Evolutionary conservation across 2,888 invertebrate genomes (phyloP), one percentile per base, ranked within the genome.

Genomic region (Pandemis corylana): DNA sequence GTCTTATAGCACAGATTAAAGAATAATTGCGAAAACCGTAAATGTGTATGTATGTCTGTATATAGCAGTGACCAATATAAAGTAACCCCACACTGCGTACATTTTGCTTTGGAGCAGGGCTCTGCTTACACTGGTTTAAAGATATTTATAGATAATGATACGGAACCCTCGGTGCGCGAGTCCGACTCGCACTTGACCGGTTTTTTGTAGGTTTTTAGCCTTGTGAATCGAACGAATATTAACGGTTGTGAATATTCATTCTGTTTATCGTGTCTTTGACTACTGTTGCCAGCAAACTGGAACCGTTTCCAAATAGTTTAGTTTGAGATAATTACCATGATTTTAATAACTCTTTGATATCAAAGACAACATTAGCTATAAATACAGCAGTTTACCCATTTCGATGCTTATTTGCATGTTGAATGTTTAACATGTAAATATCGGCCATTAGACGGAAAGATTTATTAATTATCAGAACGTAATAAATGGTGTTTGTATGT

Each of bases 361-460:
- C 53, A 73, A 56, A 67, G 66, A 36, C 20, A 12, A 69, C 59
- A 67, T 72, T 67, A 73, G 41, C 67, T 15, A 62, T 75, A 70
- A 70, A 75, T 66, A 15, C n/a, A 64, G 49, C 70, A 66, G 75
- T 67, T 67, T 75, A 72, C 72, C 66, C 77, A 80, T 81, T 79
- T 81, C 79, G 80, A 82, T 83, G 80, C 83, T 79, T 78, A 82
- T 83, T 85, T 82, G 81, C 82, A 84, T 82, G 79, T 80, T 76
- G 62, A 80, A 82, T 81, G 80, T 75, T 80, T 80, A 79, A 81
- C 82, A 85, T 88, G 84, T 80, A 84, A 86, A 85, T 86, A 81
- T 79, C 80, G 80, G 80, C 79, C 78, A 78, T 76, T 77, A 78
- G 80, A 82, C 81, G 80, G 80, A 82, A 79, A 80, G 79, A 83